Conservation (phyloP, 2,888 invertebrate species). For the Ectobius pallidus region DNA sequence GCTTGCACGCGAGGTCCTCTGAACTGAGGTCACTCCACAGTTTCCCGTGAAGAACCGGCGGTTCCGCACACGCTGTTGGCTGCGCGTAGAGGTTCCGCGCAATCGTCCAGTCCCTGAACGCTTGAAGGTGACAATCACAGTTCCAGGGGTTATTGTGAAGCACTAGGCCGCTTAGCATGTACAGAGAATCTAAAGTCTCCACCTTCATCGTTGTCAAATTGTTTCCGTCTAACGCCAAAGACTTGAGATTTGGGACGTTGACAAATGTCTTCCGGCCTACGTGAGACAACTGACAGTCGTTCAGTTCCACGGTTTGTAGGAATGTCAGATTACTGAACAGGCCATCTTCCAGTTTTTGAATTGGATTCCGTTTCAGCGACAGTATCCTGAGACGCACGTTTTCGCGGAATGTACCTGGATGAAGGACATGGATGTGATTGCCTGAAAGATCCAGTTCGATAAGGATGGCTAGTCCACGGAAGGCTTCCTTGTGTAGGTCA, state of each 20-base stretch:
- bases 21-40: conserved; percentile 74
- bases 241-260: conserved; percentile 69
- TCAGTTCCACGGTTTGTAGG: conserved; percentile 77
- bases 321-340: conserved; percentile 77
- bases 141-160: conserved; percentile 86
- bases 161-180: conserved; percentile 72
- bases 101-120: conserved; percentile 75
- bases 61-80: conserved; percentile 75
- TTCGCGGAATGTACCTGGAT: conserved; percentile 73
- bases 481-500: conserved; percentile 74
- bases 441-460: conserved; percentile 83
- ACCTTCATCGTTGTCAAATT: conserved; percentile 68
- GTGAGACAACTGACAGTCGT: conserved; percentile 72
- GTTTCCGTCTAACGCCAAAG: conserved; percentile 75
- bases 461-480: conserved; percentile 75
- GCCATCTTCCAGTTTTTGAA: conserved; percentile 73
- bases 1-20: conserved; percentile 82
- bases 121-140: conserved; percentile 83
- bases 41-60: conserved; percentile 68
- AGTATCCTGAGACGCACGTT: conserved; percentile 74
- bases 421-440: conserved; percentile 70
- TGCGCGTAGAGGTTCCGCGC: conserved; percentile 75
- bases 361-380: conserved; percentile 74
- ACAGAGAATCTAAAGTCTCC: conserved; percentile 44
- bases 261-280: conserved; percentile 75